These are phyloP conservation scores for Cyclophora punctaria DNA, from an alignment of 2,888 invertebrate genomes.

Conservation along the genomic window DNA sequence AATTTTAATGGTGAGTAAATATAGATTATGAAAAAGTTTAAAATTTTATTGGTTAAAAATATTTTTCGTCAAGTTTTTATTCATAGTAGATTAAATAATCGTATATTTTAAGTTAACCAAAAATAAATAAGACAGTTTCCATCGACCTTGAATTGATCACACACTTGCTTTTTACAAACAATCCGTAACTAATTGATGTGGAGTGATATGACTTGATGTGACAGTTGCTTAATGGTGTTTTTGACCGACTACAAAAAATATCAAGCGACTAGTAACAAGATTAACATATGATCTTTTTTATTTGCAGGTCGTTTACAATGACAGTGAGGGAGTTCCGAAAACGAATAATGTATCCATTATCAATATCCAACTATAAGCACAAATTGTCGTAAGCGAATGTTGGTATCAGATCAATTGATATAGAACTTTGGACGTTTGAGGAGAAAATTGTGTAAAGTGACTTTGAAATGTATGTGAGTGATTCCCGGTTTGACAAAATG, in stretches of 20 bases:
- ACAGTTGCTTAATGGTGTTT: constrained; percentile 25
- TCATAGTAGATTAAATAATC: too few relatives aligned
- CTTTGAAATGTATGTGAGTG: constrained; percentile 47
- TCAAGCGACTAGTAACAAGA: constrained; percentile 8
- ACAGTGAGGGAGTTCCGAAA: constrained; percentile 45
- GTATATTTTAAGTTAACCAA: too few relatives aligned
- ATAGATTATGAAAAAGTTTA: too few relatives aligned
- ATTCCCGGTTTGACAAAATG: constrained; percentile 55
- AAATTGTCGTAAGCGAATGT: constrained; percentile 42
- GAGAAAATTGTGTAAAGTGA: constrained; percentile 17
- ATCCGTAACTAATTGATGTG: constrained; percentile 20
- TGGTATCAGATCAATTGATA: constrained; percentile 5
- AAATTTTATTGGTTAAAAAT: too few relatives aligned
- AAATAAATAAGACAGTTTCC: too few relatives aligned
- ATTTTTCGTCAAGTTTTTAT: too few relatives aligned
- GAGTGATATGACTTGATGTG: constrained; percentile 26
- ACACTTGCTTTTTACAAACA: not conserved
- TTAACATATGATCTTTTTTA: constrained; percentile 25
- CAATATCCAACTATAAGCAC: constrained; percentile 63
- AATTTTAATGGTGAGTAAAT: too few relatives aligned
- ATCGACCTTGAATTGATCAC: constrained; percentile 9
- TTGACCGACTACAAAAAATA: constrained; percentile 15
- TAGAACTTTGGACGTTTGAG: constrained; percentile 2
- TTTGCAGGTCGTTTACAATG: constrained; percentile 66
- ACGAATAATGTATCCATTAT: constrained; percentile 46